These are phyloP conservation scores for Cervus canadensis DNA, from an alignment of 2,113 vertebrate species.

Conservation along the genomic window DNA sequence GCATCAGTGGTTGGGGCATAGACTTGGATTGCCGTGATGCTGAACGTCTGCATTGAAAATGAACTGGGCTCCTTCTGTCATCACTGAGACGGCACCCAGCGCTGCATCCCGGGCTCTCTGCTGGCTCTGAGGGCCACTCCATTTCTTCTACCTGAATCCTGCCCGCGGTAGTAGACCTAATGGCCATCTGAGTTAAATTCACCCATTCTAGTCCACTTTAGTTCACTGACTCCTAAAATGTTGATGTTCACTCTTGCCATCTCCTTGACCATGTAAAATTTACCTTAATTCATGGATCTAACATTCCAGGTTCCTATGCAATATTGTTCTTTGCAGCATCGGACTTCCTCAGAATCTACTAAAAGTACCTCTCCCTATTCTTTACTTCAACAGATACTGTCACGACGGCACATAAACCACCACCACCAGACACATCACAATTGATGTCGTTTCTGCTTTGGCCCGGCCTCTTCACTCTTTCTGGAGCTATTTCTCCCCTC, in stretches of 20 bases:
- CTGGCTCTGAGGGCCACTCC: not conserved
- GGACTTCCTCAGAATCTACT: not conserved
- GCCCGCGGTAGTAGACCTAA: not conserved
- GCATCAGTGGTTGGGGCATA: not conserved
- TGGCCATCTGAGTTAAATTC: not conserved
- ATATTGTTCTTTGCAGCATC: not conserved
- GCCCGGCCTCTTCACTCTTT: not conserved
- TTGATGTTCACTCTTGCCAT: not conserved
- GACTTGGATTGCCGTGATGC: not conserved
- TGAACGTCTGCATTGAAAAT: not conserved
- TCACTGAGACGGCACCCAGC: not conserved
- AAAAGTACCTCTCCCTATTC: not conserved
- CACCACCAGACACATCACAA: not conserved
- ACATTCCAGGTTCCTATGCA: not conserved
- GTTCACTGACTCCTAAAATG: not conserved
- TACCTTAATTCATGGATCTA: not conserved
- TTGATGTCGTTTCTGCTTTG: fast-evolving
- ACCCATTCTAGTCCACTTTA: not conserved
- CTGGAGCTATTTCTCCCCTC: not conserved
- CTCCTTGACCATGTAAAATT: not conserved
- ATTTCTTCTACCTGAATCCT: not conserved
- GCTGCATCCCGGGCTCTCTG: not conserved
- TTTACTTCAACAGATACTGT: not conserved
- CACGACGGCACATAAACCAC: not conserved
- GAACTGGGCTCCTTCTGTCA: not conserved